phyloP scores from a whole-genome alignment of 2,888 invertebrate genomes.

The Mythimna vitellina region DNA sequence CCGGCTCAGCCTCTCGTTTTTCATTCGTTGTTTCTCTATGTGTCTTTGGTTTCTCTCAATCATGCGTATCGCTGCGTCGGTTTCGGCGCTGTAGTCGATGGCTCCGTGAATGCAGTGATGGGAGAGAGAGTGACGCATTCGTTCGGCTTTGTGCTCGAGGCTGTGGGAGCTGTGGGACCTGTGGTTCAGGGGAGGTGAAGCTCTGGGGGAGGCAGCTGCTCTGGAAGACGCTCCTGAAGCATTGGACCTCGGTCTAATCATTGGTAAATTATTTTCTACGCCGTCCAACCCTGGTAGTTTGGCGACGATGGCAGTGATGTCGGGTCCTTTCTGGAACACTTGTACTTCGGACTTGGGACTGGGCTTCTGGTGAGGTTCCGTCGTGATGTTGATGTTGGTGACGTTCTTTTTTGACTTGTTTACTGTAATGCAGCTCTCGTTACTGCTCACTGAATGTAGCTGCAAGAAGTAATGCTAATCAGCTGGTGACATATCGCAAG shows the following conservation, averaged over 20 bases:
- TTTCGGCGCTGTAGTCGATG: constrained; percentile 91
- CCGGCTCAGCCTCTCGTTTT: constrained; percentile 82
- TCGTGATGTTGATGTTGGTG: constrained; percentile 93
- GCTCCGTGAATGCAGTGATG: constrained; percentile 86
- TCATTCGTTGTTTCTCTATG: constrained; percentile 90
- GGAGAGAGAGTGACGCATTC: constrained; percentile 85
- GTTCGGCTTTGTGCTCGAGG: constrained; percentile 83
- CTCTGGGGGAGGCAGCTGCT: constrained; percentile 81
- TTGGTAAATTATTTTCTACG: constrained; percentile 81
- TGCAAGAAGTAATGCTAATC: constrained; percentile 61
- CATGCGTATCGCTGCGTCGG: constrained; percentile 90
- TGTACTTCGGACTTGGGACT: constrained; percentile 90
- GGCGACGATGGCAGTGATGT: constrained; percentile 94
- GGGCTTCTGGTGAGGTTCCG: constrained; percentile 85
- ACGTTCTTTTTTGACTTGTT: constrained; percentile 92
- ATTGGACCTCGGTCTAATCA: constrained; percentile 89
- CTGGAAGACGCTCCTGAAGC: constrained; percentile 91
- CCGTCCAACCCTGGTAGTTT: constrained; percentile 91
- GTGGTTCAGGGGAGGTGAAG: constrained; percentile 77
- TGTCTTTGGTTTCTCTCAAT: constrained; percentile 91
- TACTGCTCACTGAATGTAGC: constrained; percentile 83
- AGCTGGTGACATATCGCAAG: neutral
- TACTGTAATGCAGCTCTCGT: constrained; percentile 88
- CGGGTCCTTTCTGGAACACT: constrained; percentile 95
- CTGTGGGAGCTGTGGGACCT: constrained; percentile 87